Evolutionary conservation across 2,113 vertebrate genomes (phyloP).

Genomic region (Silurus glanis): DNA sequence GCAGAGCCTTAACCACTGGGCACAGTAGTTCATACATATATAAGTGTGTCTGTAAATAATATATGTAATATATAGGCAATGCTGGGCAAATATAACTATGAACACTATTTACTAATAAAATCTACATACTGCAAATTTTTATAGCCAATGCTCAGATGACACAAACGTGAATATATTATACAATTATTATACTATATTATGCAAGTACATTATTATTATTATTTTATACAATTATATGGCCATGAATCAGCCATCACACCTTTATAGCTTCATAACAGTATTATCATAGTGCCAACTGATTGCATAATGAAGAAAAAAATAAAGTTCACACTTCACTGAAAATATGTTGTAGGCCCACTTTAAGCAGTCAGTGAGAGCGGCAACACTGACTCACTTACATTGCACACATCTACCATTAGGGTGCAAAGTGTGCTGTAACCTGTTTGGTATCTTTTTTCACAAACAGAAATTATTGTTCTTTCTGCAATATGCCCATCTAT

Average conservation of each 20-base stretch:
- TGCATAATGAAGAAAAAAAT: neutral
- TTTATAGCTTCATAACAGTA: neutral
- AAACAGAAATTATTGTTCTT: neutral
- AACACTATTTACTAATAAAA: neutral
- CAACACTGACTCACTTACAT: neutral
- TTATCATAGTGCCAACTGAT: neutral
- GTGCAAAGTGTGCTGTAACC: neutral
- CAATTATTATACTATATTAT: too few relatives aligned
- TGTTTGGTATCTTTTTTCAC: neutral
- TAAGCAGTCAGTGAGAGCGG: neutral
- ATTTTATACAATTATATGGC: neutral
- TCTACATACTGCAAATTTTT: neutral
- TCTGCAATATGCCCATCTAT: neutral
- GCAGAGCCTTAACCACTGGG: too few relatives aligned
- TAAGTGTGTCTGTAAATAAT: neutral
- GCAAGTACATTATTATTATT: too few relatives aligned
- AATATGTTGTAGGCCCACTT: too few relatives aligned
- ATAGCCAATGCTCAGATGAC: neutral
- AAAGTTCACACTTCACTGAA: neutral
- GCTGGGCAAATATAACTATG: neutral
- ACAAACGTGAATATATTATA: neutral
- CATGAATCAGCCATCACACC: neutral
- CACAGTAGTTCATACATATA: neutral
- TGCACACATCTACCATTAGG: neutral
- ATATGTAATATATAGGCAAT: neutral